phyloP scores from a whole-genome alignment of 2,113 vertebrate genomes.

The Chiloscyllium plagiosum region DNA sequence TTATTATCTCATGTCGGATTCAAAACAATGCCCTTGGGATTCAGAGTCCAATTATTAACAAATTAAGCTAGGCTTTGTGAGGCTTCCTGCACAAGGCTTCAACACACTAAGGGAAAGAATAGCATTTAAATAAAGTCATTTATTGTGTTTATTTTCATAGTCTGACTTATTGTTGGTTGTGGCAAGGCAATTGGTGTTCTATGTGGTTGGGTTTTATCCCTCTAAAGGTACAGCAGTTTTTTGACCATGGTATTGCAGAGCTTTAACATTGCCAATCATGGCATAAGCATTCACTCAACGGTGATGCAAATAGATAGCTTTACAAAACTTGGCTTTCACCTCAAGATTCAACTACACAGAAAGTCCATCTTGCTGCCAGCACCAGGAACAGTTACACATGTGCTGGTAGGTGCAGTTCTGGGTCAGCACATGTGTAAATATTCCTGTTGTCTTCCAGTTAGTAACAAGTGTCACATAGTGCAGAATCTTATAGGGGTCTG shows the following conservation, averaged over 20 bases:
- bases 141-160: background rate
- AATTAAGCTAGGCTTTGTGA: background rate
- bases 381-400: background rate
- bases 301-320: background rate
- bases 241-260: background rate
- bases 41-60: background rate
- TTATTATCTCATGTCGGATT: background rate
- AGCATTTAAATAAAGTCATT: background rate
- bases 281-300: background rate
- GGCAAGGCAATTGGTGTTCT: background rate
- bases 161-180: background rate
- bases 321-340: background rate
- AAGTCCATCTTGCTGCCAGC: background rate
- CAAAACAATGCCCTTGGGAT: background rate
- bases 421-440: background rate
- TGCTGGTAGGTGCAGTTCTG: too few species aligned
- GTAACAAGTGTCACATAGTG: background rate
- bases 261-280: background rate
- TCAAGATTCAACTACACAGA: background rate
- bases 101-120: background rate
- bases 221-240: background rate
- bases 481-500: too few species aligned
- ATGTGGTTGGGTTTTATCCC: background rate
- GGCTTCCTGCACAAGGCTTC: background rate
- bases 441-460: background rate